These are phyloP conservation scores for Sebastes goodei DNA, from an alignment of 2,797 vertebrate species.

Conservation along the genomic window DNA sequence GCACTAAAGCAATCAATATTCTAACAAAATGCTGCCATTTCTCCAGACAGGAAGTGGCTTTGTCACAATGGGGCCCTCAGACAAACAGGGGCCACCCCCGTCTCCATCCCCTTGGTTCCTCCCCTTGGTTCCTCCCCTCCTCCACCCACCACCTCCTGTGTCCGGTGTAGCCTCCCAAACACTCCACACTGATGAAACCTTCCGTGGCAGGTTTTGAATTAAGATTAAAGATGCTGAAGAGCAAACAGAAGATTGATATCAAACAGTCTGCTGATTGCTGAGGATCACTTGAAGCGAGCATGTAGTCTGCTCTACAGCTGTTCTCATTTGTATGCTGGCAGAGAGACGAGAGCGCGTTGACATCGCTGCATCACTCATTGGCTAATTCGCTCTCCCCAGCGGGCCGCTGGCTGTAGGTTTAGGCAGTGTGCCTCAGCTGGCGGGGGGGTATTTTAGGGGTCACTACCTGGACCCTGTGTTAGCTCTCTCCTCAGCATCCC, in stretches of 20 bases:
- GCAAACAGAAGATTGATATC: slow-evolving; percentile 30
- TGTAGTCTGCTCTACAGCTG: slow-evolving; percentile 52
- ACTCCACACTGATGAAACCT: not conserved
- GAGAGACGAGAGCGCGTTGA: not conserved
- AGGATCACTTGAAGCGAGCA: slow-evolving; percentile 38
- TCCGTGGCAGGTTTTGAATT: not conserved
- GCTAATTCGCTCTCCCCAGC: slow-evolving; percentile 26
- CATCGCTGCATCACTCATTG: slow-evolving; percentile 23
- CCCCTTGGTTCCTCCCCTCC: not conserved
- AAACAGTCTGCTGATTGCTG: slow-evolving; percentile 33
- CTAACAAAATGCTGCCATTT: slow-evolving; percentile 48
- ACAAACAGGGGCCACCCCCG: slow-evolving; percentile 8
- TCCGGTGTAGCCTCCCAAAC: not conserved
- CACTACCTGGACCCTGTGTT: slow-evolving; percentile 51
- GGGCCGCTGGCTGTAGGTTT: slow-evolving; percentile 9
- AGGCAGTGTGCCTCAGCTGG: slow-evolving; percentile 40
- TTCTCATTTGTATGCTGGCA: slow-evolving; percentile 48
- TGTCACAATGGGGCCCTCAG: slow-evolving; percentile 48
- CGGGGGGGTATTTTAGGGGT: slow-evolving; percentile 44
- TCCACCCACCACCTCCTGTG: not conserved
- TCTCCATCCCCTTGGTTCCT: not conserved
- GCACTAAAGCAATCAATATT: slow-evolving; percentile 76
- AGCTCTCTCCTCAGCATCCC: slow-evolving; percentile 21
- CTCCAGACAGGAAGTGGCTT: slow-evolving; percentile 62
- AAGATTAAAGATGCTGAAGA: slow-evolving; percentile 11